Percentiles rank a stretch among this genome's conserved stretches.
phyloP scores from a whole-genome alignment of 2,888 invertebrate species.

The Macroteleia sp. region DNA sequence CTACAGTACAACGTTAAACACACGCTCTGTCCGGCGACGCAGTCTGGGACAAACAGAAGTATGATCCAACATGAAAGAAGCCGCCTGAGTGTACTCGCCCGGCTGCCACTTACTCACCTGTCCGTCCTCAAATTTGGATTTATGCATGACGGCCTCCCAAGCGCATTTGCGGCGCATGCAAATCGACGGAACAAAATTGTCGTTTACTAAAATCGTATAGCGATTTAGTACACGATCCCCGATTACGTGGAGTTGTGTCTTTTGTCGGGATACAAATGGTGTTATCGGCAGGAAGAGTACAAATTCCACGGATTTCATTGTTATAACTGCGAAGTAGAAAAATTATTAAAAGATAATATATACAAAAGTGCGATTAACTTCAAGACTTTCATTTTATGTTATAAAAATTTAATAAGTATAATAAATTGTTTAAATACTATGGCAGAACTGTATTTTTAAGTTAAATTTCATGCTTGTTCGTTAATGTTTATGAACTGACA shows the following conservation, averaged over 20 bases:
- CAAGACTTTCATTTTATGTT: too few species aligned
- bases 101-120: conserved; percentile 68
- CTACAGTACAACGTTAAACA: conserved; percentile 59
- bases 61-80: conserved; percentile 81
- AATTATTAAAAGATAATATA: too few species aligned
- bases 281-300: neutral
- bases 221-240: conserved; percentile 28
- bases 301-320: neutral
- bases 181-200: conserved; percentile 59
- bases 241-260: conserved; percentile 9
- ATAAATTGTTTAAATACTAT: too few species aligned
- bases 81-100: conserved; percentile 67
- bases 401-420: too few species aligned
- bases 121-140: conserved; percentile 77
- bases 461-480: too few species aligned
- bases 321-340: too few species aligned
- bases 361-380: too few species aligned
- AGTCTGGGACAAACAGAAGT: conserved; percentile 78
- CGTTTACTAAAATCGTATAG: conserved; percentile 37
- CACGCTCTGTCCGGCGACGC: conserved; percentile 69
- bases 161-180: conserved; percentile 75
- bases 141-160: conserved; percentile 72
- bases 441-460: too few species aligned
- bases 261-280: conserved; percentile 21
- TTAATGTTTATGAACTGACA: too few species aligned